Conservation (phyloP, 1,140 invertebrate species). For the Cydia amplana region DNA sequence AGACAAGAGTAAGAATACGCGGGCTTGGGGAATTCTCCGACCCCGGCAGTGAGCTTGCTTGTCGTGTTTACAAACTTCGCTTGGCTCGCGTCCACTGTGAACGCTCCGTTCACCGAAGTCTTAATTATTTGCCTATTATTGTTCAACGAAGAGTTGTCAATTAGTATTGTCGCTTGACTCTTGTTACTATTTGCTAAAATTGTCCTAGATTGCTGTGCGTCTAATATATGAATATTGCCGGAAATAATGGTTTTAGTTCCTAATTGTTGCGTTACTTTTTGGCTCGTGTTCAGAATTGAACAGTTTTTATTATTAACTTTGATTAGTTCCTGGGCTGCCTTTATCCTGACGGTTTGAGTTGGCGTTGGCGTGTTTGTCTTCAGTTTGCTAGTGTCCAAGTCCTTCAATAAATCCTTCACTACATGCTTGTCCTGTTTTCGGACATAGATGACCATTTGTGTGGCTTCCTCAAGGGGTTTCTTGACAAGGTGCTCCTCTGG, state of each 20-base stretch:
- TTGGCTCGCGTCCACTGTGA: slow-evolving; percentile 72
- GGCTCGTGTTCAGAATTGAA: slow-evolving; percentile 75
- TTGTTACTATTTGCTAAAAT: slow-evolving; percentile 76
- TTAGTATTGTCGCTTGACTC: slow-evolving; percentile 76
- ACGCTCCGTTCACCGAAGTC: slow-evolving; percentile 64
- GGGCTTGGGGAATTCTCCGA: slow-evolving; percentile 93
- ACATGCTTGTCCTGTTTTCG: slow-evolving; percentile 78
- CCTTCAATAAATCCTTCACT: slow-evolving; percentile 80
- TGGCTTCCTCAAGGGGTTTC: slow-evolving; percentile 72
- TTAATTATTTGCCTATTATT: slow-evolving; percentile 76
- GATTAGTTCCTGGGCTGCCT: slow-evolving; percentile 69
- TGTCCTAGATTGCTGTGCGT: slow-evolving; percentile 77
- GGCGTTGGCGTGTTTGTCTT: slow-evolving; percentile 50
- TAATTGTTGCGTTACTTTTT: slow-evolving; percentile 71
- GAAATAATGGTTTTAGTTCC: slow-evolving; percentile 78
- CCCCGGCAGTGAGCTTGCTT: slow-evolving; percentile 73
- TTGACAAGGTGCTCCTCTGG: slow-evolving; percentile 69
- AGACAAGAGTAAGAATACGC: slow-evolving; percentile 98
- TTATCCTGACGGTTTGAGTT: slow-evolving; percentile 68
- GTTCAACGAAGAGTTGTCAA: slow-evolving; percentile 75
- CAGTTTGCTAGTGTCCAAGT: slow-evolving; percentile 67
- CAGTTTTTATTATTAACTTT: slow-evolving; percentile 76
- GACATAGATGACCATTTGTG: slow-evolving; percentile 74
- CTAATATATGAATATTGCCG: slow-evolving; percentile 78
- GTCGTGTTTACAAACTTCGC: slow-evolving; percentile 72